phyloP scores from a whole-genome alignment of 2,113 vertebrate genomes.

The Phaethornis superciliosus region DNA sequence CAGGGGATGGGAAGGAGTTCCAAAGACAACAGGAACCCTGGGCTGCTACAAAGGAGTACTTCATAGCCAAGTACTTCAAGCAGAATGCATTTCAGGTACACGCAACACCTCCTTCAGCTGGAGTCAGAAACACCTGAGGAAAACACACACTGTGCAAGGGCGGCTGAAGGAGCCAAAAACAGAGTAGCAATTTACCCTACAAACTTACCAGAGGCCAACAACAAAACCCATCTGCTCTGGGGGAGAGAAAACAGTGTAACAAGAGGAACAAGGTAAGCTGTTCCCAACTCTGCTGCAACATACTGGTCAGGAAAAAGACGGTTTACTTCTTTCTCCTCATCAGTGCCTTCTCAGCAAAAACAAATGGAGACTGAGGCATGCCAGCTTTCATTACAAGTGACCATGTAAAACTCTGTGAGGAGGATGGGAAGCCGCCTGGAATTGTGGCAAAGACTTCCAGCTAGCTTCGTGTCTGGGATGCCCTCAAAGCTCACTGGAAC shows the following conservation, averaged over 20 bases:
- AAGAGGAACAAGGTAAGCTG: slow-evolving; percentile 34
- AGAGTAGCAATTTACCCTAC: background rate
- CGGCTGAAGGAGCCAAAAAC: background rate
- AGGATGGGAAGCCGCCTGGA: slow-evolving; percentile 36
- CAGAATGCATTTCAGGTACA: background rate
- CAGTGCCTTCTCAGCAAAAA: slow-evolving; percentile 26
- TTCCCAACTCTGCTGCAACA: slow-evolving; percentile 3
- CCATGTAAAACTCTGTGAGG: background rate
- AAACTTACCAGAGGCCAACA: background rate
- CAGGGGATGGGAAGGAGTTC: background rate
- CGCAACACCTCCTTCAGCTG: background rate
- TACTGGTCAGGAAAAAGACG: background rate
- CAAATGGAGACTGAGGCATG: slow-evolving; percentile 12
- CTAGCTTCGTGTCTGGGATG: background rate
- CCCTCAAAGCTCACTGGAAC: background rate
- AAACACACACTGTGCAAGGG: background rate
- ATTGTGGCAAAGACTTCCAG: slow-evolving; percentile 63
- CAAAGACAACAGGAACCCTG: slow-evolving; percentile 40
- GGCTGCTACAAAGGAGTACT: slow-evolving; percentile 8
- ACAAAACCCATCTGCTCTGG: background rate
- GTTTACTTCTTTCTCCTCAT: slow-evolving; percentile 9
- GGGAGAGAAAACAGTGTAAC: background rate
- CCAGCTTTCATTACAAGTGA: slow-evolving; percentile 30
- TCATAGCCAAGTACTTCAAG: slow-evolving; percentile 37
- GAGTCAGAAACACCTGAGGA: background rate